Evolutionary conservation across 2,797 vertebrate species (phyloP).

Genomic region (Smutsia temminckii): DNA sequence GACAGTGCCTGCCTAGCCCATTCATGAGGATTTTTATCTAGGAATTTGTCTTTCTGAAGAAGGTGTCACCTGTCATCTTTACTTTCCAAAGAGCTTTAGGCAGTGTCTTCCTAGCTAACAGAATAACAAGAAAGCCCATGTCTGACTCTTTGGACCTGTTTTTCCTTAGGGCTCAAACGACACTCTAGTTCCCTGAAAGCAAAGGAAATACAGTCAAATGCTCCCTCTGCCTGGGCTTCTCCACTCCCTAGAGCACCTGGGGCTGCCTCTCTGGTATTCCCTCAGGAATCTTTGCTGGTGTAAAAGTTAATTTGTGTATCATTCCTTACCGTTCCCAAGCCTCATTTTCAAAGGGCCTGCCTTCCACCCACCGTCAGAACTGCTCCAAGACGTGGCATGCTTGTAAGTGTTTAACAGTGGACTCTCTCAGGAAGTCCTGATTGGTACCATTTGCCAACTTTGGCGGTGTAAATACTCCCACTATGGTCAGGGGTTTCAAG

Average conservation of each 20-base stretch:
- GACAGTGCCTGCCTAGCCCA: background rate
- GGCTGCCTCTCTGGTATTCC: background rate
- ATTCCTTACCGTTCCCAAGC: background rate
- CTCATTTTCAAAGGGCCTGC: background rate
- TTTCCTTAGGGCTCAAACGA: background rate
- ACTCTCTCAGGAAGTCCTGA: background rate
- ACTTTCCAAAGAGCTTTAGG: slow-evolving; percentile 37
- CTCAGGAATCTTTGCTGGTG: background rate
- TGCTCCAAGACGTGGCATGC: background rate
- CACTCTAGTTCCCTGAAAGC: background rate
- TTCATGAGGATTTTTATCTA: background rate
- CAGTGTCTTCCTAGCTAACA: background rate
- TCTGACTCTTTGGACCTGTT: slow-evolving; percentile 11
- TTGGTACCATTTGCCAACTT: background rate
- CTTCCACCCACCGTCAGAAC: background rate
- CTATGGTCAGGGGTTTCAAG: background rate
- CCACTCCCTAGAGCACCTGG: background rate
- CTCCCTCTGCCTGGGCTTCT: rapidly evolving
- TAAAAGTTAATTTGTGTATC: background rate
- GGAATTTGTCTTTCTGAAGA: slow-evolving; percentile 45
- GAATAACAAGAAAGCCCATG: slow-evolving; percentile 35
- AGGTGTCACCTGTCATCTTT: slow-evolving; percentile 21
- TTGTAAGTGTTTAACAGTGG: background rate
- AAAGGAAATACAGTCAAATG: background rate
- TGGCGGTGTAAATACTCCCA: background rate